Conservation (phyloP, 2,797 vertebrate species). For the Manis pentadactyla region DNA sequence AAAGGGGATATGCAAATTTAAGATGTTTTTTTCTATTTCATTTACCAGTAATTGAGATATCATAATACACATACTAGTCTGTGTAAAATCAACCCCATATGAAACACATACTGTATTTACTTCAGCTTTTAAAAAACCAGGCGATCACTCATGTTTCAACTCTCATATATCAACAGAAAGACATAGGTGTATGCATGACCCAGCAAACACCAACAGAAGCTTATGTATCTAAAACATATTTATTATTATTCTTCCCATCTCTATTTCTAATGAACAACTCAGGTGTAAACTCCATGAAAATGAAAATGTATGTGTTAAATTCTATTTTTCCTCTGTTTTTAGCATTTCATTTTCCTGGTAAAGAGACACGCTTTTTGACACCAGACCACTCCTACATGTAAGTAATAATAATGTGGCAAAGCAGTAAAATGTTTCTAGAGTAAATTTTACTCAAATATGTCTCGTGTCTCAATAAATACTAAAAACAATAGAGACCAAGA, state of each 20-base stretch:
- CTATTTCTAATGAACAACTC: background rate
- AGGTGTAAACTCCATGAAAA: background rate
- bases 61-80: background rate
- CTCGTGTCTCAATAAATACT: background rate
- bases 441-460: background rate
- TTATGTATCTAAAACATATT: too few relatives aligned
- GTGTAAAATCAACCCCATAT: background rate
- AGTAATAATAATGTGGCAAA: background rate
- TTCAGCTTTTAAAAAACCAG: background rate
- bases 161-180: background rate
- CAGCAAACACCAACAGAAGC: background rate
- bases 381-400: background rate
- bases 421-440: background rate
- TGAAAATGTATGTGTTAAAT: background rate
- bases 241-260: background rate
- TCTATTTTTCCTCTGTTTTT: background rate
- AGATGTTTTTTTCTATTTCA: background rate
- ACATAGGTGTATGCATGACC: too few relatives aligned
- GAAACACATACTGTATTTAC: background rate
- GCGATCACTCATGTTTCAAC: fast-evolving
- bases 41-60: background rate
- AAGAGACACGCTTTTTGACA: background rate
- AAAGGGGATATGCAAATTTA: background rate
- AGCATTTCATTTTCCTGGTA: background rate
- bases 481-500: background rate